Base-by-base conservation (phyloP, 1,140 invertebrate species). In the Calycopis cecrops region DNA sequence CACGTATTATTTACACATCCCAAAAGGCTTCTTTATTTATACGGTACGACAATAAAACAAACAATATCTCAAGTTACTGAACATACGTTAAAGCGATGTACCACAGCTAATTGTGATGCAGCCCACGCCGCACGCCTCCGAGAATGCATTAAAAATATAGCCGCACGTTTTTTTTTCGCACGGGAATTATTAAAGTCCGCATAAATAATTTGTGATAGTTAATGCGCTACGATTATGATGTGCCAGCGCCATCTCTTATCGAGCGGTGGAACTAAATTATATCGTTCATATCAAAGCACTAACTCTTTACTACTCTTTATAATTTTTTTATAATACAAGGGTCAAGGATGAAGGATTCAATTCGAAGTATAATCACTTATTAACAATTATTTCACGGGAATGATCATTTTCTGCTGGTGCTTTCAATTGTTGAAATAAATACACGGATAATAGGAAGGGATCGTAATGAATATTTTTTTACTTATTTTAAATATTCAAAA, bases 111-210 rank as follows among this genome's bases (percentile, higher is more conserved):
- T 80, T 78, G 71, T 72, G 60, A 80, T 80, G 67, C 77, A 40
- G 35, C 73, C 77, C 77, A 78, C 75, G 73, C 70, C 59, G 58
- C 68, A 28, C 63, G 65, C 65, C 71, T 78, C 67, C 70, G 59
- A 76, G 75, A 78, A 78, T 75, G 73, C 71, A 75, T 80, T 75
- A 78, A 79, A 74, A 78, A 80, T 80, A 78, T 78, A 67, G 70
- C 69, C 72, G 63, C 69, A 71, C 60, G 63, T 67, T 69, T 75
- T 78, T 28, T 73, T 66, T 78, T 80, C 70, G 73, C 72, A 76
- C 62, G 69, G 69, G 71, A 76, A 74, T 70, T 74, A 73, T 74
- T 76, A 71, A 67, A 63, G 59, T 65, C 60, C 50, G 52, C 58
- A 67, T 68, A 71, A 76, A 66, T 75, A 75, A 76, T 75, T 78